A percentile compares a stretch with the other conserved stretches of the same genome.
These are phyloP conservation scores for Halichoerus grypus DNA, from an alignment of 2,113 vertebrate genomes.

Conservation along the genomic window DNA sequence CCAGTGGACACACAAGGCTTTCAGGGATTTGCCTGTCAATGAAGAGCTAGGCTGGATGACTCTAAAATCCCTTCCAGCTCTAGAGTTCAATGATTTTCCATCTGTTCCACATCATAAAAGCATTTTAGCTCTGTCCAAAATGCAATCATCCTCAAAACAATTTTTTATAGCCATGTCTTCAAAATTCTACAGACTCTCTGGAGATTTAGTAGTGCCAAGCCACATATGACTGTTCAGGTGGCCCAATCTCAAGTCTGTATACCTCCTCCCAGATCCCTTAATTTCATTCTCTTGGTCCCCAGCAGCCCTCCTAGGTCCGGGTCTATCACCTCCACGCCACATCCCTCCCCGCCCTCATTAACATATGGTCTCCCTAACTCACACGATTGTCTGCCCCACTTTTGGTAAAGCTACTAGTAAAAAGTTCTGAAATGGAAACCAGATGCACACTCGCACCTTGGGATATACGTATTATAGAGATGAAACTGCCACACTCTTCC, in stretches of 20 bases:
- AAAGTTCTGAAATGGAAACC: slow-evolving; percentile 79
- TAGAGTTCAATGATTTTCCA: slow-evolving; percentile 65
- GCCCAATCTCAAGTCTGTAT: neutral
- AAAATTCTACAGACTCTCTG: slow-evolving; percentile 59
- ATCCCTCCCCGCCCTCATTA: slow-evolving; percentile 33
- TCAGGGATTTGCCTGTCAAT: slow-evolving; percentile 25
- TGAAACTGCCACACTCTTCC: slow-evolving; percentile 80
- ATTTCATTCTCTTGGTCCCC: neutral
- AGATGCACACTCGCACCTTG: slow-evolving; percentile 74
- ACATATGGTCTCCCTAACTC: slow-evolving; percentile 72
- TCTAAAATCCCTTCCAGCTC: slow-evolving; percentile 45
- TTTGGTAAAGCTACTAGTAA: slow-evolving; percentile 81
- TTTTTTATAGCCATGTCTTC: slow-evolving; percentile 57
- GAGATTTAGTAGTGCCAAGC: slow-evolving; percentile 56
- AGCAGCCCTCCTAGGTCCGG: neutral
- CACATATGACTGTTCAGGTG: slow-evolving; percentile 42
- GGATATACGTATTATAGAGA: slow-evolving; percentile 78
- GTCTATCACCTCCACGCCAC: neutral
- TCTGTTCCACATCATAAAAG: slow-evolving; percentile 75
- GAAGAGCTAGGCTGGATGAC: neutral
- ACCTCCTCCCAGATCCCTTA: neutral
- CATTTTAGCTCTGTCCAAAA: slow-evolving; percentile 70
- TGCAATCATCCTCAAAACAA: slow-evolving; percentile 67
- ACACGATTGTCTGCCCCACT: slow-evolving; percentile 48
- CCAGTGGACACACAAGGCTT: neutral